Percentiles rank a stretch among this genome's conserved stretches.
Conservation (phyloP, 2,888 invertebrate species). For the Tetranychus piercei region DNA sequence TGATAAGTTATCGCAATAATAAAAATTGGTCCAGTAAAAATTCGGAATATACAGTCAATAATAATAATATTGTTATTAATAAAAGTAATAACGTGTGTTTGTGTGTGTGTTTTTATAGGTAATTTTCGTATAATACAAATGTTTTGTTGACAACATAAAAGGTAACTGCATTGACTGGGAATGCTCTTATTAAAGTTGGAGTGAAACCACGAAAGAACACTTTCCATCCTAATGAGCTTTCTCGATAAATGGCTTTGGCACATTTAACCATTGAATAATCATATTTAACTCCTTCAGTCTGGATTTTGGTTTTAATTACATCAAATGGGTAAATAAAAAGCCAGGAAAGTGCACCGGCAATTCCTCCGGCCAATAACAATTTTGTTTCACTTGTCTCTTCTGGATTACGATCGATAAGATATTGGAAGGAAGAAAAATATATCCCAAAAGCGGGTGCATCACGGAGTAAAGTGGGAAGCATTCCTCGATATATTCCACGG, state of each 20-base stretch:
- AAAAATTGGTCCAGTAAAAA: too few relatives aligned
- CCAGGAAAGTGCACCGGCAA: slow-evolving; percentile 73
- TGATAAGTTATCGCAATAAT: too few relatives aligned
- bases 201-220: slow-evolving; percentile 56
- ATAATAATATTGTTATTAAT: background rate
- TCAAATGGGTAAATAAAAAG: slow-evolving; percentile 66
- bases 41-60: too few relatives aligned
- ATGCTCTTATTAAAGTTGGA: slow-evolving; percentile 64
- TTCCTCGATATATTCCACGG: slow-evolving; percentile 52
- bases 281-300: slow-evolving; percentile 37
- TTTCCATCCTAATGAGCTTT: slow-evolving; percentile 39
- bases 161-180: slow-evolving; percentile 79
- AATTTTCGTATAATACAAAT: slow-evolving; percentile 2
- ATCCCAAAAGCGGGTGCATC: slow-evolving; percentile 67
- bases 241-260: background rate
- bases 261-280: slow-evolving; percentile 58
- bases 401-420: slow-evolving; percentile 34
- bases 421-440: slow-evolving; percentile 57
- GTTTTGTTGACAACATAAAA: slow-evolving; percentile 51
- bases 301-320: slow-evolving; percentile 69
- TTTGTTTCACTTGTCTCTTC: slow-evolving; percentile 36
- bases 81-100: background rate
- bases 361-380: slow-evolving; percentile 55
- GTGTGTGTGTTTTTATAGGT: background rate
- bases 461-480: slow-evolving; percentile 51